These are phyloP conservation scores for Austrofundulus limnaeus DNA, from an alignment of 2,113 vertebrate species.

Conservation along the genomic window DNA sequence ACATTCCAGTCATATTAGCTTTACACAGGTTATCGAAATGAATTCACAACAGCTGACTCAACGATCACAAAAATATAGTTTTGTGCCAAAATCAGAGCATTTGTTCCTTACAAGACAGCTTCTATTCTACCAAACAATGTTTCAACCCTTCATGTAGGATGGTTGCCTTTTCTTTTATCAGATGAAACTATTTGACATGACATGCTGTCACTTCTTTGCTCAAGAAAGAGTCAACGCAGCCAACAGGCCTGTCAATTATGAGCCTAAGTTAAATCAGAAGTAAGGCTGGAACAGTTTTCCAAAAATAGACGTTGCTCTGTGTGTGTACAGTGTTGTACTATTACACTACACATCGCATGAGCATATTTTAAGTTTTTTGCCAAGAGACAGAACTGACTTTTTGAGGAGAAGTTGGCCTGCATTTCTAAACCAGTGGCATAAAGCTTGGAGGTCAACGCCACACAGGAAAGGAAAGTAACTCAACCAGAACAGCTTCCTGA, in stretches of 20 bases:
- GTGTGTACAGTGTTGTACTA: too few relatives aligned
- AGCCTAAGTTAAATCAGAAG: too few relatives aligned
- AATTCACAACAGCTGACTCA: not conserved
- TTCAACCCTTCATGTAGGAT: not conserved
- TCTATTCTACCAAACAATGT: not conserved
- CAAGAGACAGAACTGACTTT: slow-evolving; percentile 30
- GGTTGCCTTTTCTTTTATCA: too few relatives aligned
- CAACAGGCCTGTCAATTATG: too few relatives aligned
- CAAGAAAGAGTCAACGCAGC: slow-evolving; percentile 1
- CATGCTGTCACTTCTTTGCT: slow-evolving; percentile 12
- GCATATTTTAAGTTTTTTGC: slow-evolving; percentile 42
- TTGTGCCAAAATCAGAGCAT: slow-evolving; percentile 2
- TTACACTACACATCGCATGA: too few relatives aligned
- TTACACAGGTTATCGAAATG: not conserved
- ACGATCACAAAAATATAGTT: not conserved
- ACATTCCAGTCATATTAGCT: too few relatives aligned
- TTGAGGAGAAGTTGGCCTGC: slow-evolving; percentile 26
- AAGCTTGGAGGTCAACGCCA: slow-evolving; percentile 14
- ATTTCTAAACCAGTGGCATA: too few relatives aligned
- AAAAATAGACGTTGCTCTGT: too few relatives aligned
- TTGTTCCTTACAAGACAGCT: not conserved
- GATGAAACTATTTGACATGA: slow-evolving; percentile 24
- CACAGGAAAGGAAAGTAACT: slow-evolving; percentile 8
- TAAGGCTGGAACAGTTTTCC: too few relatives aligned
- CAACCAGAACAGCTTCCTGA: not conserved